Conservation (phyloP, 2,888 invertebrate species). For the Netelia virgata region DNA sequence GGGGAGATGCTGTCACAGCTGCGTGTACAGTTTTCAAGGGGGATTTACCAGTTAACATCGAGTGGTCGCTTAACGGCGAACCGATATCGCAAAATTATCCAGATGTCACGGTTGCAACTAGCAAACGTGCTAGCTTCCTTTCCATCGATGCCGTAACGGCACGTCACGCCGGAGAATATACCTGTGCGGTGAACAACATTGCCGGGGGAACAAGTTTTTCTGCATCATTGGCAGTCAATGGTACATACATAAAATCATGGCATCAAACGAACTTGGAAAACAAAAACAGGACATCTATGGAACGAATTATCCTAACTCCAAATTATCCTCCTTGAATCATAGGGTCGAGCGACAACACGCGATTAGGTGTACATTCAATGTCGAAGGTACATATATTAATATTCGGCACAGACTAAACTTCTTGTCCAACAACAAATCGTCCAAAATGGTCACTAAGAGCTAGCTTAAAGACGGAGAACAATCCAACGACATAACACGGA, state of each 20-base stretch:
- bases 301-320: conserved; percentile 45
- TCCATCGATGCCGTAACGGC: conserved; percentile 85
- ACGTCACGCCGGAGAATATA: conserved; percentile 85
- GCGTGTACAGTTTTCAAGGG: conserved; percentile 88
- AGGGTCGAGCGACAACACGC: conserved; percentile 14
- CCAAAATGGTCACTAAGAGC: too few species aligned
- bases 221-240: conserved; percentile 87
- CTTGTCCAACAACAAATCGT: too few species aligned
- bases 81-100: conserved; percentile 79
- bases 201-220: conserved; percentile 89
- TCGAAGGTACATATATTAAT: too few species aligned
- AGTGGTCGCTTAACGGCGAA: conserved; percentile 90
- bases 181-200: conserved; percentile 88
- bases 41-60: conserved; percentile 90
- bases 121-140: conserved; percentile 84
- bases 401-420: too few species aligned
- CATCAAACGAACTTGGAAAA: background rate
- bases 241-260: conserved; percentile 35
- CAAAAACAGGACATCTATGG: conserved; percentile 59
- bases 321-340: conserved; percentile 7
- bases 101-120: conserved; percentile 76
- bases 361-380: background rate
- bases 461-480: too few species aligned
- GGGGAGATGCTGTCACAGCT: conserved; percentile 87
- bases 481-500: too few species aligned